These are phyloP conservation scores for Carcharodon carcharias DNA, from an alignment of 2,797 vertebrate species.

Conservation along the genomic window DNA sequence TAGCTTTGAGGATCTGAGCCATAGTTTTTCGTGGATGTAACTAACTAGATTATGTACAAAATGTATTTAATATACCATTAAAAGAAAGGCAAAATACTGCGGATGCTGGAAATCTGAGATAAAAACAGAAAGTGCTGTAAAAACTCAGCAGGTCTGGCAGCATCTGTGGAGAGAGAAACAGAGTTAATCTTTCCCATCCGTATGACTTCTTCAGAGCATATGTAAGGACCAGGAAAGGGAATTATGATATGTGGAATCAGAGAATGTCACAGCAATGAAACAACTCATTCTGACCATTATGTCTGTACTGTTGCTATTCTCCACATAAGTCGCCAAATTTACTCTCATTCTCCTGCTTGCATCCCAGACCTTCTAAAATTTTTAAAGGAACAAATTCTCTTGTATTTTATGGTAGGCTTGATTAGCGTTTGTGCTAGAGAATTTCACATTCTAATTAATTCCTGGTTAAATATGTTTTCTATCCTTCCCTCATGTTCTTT, in stretches of 20 bases:
- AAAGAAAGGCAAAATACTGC: too few species aligned
- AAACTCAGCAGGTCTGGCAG: too few species aligned
- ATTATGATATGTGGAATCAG: background rate
- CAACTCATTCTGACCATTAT: too few species aligned
- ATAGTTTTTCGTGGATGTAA: background rate
- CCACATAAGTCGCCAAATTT: too few species aligned
- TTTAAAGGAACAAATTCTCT: background rate
- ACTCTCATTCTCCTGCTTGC: background rate
- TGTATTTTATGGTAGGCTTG: background rate
- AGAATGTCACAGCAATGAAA: background rate
- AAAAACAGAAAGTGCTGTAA: too few species aligned
- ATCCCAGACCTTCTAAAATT: background rate
- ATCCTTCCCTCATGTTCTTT: background rate
- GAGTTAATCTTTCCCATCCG: too few species aligned
- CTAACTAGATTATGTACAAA: background rate
- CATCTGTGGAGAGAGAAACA: too few species aligned
- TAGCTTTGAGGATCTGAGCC: background rate
- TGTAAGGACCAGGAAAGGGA: too few species aligned
- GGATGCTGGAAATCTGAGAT: too few species aligned
- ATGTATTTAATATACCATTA: background rate
- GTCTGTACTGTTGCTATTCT: background rate
- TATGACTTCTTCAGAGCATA: too few species aligned
- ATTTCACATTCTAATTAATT: background rate
- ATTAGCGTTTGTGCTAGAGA: background rate
- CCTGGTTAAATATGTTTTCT: background rate